Base-by-base conservation (phyloP, 2,888 invertebrate genomes). In the Sialis fuliginosa region DNA sequence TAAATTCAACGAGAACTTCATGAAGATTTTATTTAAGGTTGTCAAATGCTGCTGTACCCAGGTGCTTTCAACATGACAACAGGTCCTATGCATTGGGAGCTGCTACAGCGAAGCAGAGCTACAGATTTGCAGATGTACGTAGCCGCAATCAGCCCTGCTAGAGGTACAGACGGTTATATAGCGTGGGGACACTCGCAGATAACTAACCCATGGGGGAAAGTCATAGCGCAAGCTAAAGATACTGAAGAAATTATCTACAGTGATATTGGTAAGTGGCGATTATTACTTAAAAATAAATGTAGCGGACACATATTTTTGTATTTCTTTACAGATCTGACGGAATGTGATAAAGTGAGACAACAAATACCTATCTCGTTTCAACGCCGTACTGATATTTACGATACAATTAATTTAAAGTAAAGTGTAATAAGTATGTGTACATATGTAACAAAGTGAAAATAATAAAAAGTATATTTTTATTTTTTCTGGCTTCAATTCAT, bases 1-100 rank as follows among this genome's bases (percentile, higher is more conserved):
- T 31, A 9, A 42, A 13, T 37, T 45, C n/a, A n/a, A 31, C 39
- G 49, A 39, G n/a, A 30, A 39, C n/a, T 48, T 48, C 32, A 13
- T 45, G 13, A 6, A 4, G 44, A 45, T 47, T 51, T 30, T 48
- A 39, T 43, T 45, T 7, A 57, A 81, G 90, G 86, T 0, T 93
- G 93, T 57, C 75, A 88, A 47, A 63, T 95, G 55, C 65, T 96
- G 32, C 68, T 96, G 30, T 96, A 92, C 67, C 96, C 96, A 1
- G 93, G 84, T 31, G 93, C 95, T 1, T 96, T 96, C 65, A 96
- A 92, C 65, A 87, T 88, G 86, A 91, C 89, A 1, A 96, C 96
- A 0, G 96, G 96, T 0, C 92, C 93, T 1, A 68, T 80, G 47
- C 95, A 96, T 64, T 97, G 93, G 92, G 85, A 91, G 59, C 63